Base-by-base conservation (phyloP, 2,888 invertebrate genomes). In the Ferrisia virgata region DNA sequence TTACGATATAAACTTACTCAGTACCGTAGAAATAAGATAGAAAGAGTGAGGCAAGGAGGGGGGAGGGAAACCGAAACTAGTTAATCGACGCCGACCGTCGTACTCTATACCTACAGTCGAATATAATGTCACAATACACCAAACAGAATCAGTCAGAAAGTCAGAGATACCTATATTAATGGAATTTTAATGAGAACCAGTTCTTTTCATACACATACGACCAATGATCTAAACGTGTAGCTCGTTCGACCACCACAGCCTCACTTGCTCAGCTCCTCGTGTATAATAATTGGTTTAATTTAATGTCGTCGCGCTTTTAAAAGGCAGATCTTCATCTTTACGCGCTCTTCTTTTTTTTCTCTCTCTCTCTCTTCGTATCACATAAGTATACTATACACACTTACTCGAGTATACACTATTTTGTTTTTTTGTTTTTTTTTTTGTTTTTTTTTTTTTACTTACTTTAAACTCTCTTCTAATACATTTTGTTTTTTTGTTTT, bases 141-240 rank as follows among this genome's bases (percentile, higher is more conserved):
- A 53, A 53, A 53, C 53, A 53, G 9, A 53, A 2, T 22, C 53
- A 53, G 53, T 53, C 53, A n/a, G 15, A 4, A n/a, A 47, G 76
- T n/a, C 43, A 47, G 9, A 47, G 53, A 80, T 47, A 47, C 53
- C 47, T 47, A 33, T 80, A 53, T 80, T 80, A 80, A 80, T 80
- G 47, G 80, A 80, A 80, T 80, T 80, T 80, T 53, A 33, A 47
- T 80, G 53, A 80, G 53, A 80, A 80, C 80, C 33, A 43, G 80
- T 80, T 80, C 28, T 80, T 28, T 43, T n/a, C n/a, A n/a, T 47
- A n/a, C 28, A 31, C 33, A 13, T 76, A 76, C 33, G 25, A 25
- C 72, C 13, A 72, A 72, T 28, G 15, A 72, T 72, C 33, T 33
- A 15, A 53, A n/a, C n/a, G n/a, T n/a, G 5, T n/a, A n/a, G 47